A percentile compares a stretch with the other conserved stretches of the same genome.
These are phyloP conservation scores for Irena cyanogastra DNA, from an alignment of 2,113 vertebrate species.

Conservation along the genomic window DNA sequence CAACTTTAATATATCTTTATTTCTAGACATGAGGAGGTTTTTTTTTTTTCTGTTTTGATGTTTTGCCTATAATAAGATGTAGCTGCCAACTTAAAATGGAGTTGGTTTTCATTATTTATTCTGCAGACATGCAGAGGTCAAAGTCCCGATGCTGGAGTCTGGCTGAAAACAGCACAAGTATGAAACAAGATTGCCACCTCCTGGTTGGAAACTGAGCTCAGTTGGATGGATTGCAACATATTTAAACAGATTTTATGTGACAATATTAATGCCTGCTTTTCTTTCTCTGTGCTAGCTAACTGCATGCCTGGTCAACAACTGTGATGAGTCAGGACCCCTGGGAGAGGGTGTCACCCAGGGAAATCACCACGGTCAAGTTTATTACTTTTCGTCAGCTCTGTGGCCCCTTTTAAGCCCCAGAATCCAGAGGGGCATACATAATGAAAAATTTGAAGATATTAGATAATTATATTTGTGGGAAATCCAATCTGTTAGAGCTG, in stretches of 20 bases:
- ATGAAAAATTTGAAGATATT: not conserved
- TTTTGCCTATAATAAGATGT: not conserved
- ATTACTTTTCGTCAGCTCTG: not conserved
- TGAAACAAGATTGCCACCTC: slow-evolving; percentile 34
- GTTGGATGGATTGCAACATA: rapidly evolving
- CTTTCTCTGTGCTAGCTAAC: not conserved
- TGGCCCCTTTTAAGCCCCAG: not conserved
- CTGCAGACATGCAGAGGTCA: rapidly evolving
- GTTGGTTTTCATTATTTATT: not conserved
- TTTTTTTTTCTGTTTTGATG: not conserved
- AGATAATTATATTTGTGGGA: not conserved
- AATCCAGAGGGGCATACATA: not conserved
- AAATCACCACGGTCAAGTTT: not conserved
- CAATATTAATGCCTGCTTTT: not conserved
- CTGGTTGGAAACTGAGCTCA: not conserved
- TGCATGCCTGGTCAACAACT: no score
- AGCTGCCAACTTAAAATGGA: not conserved
- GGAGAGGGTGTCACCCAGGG: rapidly evolving
- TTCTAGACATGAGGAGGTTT: not conserved
- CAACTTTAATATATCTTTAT: not conserved
- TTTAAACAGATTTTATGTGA: not conserved
- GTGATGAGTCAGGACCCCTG: rapidly evolving
- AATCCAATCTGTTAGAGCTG: not conserved
- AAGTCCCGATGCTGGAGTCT: not conserved
- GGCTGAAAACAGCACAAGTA: not conserved